Base-by-base conservation (phyloP, 2,113 vertebrate genomes). In the Seriola quinqueradiata region DNA sequence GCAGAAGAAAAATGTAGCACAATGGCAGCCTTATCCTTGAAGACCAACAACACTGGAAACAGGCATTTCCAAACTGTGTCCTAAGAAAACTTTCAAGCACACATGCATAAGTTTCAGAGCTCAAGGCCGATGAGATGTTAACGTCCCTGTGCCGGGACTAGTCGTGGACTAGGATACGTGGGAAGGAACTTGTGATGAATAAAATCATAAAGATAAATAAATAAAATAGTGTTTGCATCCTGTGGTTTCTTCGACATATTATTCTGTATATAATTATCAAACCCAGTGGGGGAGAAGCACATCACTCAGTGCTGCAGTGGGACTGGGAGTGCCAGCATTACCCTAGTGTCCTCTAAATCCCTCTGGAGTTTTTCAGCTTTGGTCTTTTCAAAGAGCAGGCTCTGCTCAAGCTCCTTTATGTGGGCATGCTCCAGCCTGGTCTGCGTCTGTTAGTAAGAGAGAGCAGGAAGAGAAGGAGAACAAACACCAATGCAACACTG, bases 321-420 rank as follows among this genome's bases (percentile, higher is more conserved):
- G 79, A 72, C 79, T 1, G 74, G 72, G 58, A 71, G 60, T 32
- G 86, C 77, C 76, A 73, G 86, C 84, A 97, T 99, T 99, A 99
- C 98, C 98, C 98, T 99, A 97, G 97, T 98, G 97, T 99, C 98
- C 98, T 99, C 98, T 99, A 99, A 99, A 97, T 99, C 98, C 90
- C 98, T 98, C 97, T 99, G 98, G 93, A 99, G 98, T 97, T 99
- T 99, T 94, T 99, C 98, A 98, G 98, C 98, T 99, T 99, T 99
- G 98, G 98, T 99, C 97, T 99, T 99, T 99, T 99, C 98, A 99
- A 99, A 99, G 96, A 99, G 97, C 95, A 99, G 98, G 97, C 96
- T 99, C 97, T 99, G 98, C 96, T 99, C 98, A 95, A 99, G 98
- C 96, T 99, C 98, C 98, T 99, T 98, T 97, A 98, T 97, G 95